Base-by-base conservation (phyloP, 92 coral and sea anemone species). In the Pocillopora meandrina region DNA sequence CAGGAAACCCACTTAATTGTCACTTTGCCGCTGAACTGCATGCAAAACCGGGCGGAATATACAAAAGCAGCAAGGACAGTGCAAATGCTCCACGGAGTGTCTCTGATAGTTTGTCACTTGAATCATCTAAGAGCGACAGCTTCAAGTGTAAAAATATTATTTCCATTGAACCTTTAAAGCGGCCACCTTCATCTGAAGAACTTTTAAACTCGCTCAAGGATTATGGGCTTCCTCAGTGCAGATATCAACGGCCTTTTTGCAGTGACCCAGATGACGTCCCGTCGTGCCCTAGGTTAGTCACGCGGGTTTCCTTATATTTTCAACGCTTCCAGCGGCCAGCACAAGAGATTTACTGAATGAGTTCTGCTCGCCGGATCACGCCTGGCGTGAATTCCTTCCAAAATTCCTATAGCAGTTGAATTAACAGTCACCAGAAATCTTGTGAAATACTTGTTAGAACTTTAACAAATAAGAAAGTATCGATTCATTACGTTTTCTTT, bases 201-300 rank as follows among this genome's bases (percentile, higher is more conserved):
- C 71, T 97, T 72, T 35, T 79, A 77, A 56, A 69, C 57, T 91
- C 91, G 52, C 85, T 93, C 76, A 84, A 83, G 58, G 74, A 92
- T 26, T 88, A 87, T 85, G 95, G 97, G 55, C 84, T 94, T 34
- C 99, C 99, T 3, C 91, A 88, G 49, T 86, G 93, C 82, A 87
- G 91, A 65, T 90, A 97, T 71, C 94, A 92, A 77, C 78, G 77
- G 78, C 97, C 99, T n/a, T 97, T 92, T 72, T 97, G 95, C 74
- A 92, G 99, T 55, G 82, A 97, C 65, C 97, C 99, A 65, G 93
- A 91, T 84, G 99, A 97, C 82, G 79, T 92, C 73, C 99, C 99
- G 63, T 88, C 89, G 63, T 75, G 15, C 80, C 76, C 92, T 20
- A 89, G 96, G 99, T 94, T 68, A 79, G 92, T 82, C 12, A 26